A percentile compares a stretch with the other conserved stretches of the same genome.
Evolutionary conservation across 2,888 invertebrate genomes (phyloP).

Genomic region (Hemistola chrysoprasaria): DNA sequence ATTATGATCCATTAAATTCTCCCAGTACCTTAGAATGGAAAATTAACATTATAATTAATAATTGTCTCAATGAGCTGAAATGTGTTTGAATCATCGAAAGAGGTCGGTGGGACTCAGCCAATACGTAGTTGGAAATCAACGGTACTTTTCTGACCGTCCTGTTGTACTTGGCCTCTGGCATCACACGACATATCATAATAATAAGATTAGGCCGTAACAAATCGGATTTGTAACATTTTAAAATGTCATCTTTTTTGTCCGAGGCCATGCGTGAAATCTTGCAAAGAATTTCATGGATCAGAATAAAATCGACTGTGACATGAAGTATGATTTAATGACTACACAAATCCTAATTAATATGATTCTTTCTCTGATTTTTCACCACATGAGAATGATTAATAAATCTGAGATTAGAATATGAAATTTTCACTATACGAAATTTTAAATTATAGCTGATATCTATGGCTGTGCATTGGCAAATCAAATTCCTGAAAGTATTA

Average conservation of each 20-base stretch:
- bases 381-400: too few relatives aligned
- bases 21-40: too few relatives aligned
- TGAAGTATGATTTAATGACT: too few relatives aligned
- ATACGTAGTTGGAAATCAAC: conserved; percentile 2
- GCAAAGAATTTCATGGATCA: conserved; percentile 9
- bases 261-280: neutral
- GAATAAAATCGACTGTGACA: neutral
- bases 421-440: too few relatives aligned
- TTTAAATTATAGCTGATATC: too few relatives aligned
- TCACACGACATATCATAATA: conserved; percentile 12
- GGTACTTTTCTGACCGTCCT: conserved; percentile 1
- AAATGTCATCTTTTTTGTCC: conserved; percentile 7
- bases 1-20: too few relatives aligned
- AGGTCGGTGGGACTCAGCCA: neutral
- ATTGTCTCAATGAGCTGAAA: conserved; percentile 1
- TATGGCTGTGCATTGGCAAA: conserved; percentile 3
- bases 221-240: conserved; percentile 9
- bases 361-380: too few relatives aligned
- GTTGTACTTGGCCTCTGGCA: conserved; percentile 2
- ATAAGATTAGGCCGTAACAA: conserved; percentile 15
- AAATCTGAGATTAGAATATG: too few relatives aligned
- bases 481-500: conserved; percentile 7
- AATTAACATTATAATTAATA: neutral
- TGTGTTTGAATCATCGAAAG: conserved; percentile 5
- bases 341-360: too few relatives aligned